Evolutionary conservation across 2,888 invertebrate species (phyloP).

Genomic region (Sinotaia quadrata): DNA sequence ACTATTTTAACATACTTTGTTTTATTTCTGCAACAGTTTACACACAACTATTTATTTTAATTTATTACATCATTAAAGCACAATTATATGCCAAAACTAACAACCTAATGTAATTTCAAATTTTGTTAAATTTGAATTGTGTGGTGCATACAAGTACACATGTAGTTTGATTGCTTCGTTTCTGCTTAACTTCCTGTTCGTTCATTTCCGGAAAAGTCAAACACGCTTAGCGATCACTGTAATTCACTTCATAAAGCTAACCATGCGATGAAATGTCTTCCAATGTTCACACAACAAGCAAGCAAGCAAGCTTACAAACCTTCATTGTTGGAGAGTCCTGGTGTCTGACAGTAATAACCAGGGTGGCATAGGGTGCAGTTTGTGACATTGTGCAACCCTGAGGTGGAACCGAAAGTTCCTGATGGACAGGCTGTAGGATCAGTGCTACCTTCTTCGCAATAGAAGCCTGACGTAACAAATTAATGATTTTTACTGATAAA

Average conservation of each 20-base stretch:
- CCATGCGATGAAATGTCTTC: neutral
- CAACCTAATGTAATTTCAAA: no score
- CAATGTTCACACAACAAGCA: neutral
- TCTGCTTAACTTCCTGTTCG: no score
- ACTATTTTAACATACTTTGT: no score
- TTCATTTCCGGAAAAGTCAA: neutral
- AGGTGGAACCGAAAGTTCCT: slow-evolving; percentile 62
- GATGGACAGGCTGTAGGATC: slow-evolving; percentile 61
- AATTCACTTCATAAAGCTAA: neutral
- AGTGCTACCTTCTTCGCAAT: slow-evolving; percentile 64
- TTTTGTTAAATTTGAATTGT: no score
- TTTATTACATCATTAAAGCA: no score
- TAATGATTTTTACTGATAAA: no score
- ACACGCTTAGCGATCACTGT: no score
- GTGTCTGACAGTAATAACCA: slow-evolving; percentile 60
- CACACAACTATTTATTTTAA: no score
- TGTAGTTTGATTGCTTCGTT: no score
- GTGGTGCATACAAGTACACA: no score
- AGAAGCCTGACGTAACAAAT: slow-evolving; percentile 52
- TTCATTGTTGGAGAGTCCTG: slow-evolving; percentile 50
- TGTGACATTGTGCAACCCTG: slow-evolving; percentile 53
- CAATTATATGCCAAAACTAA: no score
- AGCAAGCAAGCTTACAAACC: slow-evolving; percentile 32
- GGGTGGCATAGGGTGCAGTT: slow-evolving; percentile 64
- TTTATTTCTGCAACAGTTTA: no score